Conservation (phyloP, 2,113 vertebrate species). For the Notarius lentiginosus region DNA sequence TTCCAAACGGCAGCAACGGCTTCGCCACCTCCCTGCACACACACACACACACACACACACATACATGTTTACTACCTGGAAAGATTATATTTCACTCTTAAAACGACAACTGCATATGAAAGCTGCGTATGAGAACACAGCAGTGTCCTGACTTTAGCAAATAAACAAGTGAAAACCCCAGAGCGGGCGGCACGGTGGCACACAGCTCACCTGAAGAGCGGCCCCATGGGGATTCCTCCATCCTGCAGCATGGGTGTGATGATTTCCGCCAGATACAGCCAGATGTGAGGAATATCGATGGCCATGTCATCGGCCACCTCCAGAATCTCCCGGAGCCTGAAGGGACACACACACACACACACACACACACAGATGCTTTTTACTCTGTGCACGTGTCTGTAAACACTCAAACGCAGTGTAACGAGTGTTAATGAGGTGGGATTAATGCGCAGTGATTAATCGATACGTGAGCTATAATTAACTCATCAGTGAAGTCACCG, state of each 20-base stretch:
- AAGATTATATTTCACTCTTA: too few relatives aligned
- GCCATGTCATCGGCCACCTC: slow-evolving; percentile 92
- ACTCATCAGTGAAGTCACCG: background rate
- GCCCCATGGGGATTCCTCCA: slow-evolving; percentile 88
- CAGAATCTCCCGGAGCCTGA: slow-evolving; percentile 87
- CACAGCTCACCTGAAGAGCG: slow-evolving; percentile 83
- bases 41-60: background rate
- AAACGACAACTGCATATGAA: too few relatives aligned
- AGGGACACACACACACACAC: background rate
- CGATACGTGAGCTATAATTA: background rate
- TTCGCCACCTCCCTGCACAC: slow-evolving; percentile 85
- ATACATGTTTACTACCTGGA: too few relatives aligned
- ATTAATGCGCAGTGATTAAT: slow-evolving; percentile 6
- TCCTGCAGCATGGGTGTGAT: slow-evolving; percentile 88
- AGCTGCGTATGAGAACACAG: too few relatives aligned
- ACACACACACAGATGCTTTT: background rate
- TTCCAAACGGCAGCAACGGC: slow-evolving; percentile 84
- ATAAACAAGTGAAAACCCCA: too few relatives aligned
- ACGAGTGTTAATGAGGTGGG: background rate
- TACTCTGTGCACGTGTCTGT: too few relatives aligned
- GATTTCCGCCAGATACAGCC: slow-evolving; percentile 92
- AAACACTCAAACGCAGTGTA: background rate
- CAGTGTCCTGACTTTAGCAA: too few relatives aligned
- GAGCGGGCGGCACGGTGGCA: background rate
- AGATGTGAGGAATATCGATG: slow-evolving; percentile 97